Conservation (phyloP, 2,888 invertebrate species). For the Apamea sordens region DNA sequence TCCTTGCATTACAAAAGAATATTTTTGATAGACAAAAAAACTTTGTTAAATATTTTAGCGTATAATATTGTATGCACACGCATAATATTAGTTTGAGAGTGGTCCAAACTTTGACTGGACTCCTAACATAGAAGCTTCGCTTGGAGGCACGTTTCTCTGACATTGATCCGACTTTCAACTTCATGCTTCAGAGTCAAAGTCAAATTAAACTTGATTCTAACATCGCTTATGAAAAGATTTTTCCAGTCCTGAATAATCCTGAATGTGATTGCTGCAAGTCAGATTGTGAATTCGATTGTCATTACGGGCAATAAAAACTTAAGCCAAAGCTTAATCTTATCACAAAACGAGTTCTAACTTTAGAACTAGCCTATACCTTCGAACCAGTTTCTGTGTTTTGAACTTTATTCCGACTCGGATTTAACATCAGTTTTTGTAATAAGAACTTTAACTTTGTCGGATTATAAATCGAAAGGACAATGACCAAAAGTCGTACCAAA, state of each 20-base stretch:
- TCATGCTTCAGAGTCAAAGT: constrained; percentile 19
- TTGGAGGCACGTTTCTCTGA: constrained; percentile 38
- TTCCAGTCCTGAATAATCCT: not conserved
- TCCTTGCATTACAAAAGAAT: not conserved
- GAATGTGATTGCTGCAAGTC: not conserved
- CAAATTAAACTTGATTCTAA: constrained; percentile 20
- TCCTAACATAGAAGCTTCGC: constrained; percentile 24
- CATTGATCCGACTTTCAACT: constrained; percentile 37
- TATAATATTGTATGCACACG: not conserved
- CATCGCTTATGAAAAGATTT: not conserved
- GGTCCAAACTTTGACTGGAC: constrained; percentile 19
- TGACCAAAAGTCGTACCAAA: too few species aligned
- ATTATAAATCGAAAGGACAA: too few species aligned
- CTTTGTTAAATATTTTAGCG: not conserved
- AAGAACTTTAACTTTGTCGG: too few species aligned
- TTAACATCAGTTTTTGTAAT: too few species aligned
- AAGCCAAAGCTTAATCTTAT: too few species aligned
- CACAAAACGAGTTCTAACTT: too few species aligned
- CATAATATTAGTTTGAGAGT: constrained; percentile 14
- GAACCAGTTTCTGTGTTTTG: too few species aligned
- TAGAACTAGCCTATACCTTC: too few species aligned
- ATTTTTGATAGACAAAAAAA: not conserved
- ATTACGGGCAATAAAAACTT: not conserved
- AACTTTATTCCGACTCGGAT: too few species aligned
- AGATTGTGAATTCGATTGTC: not conserved